Evolutionary conservation across 2,113 vertebrate species (phyloP).

Genomic region (Marmota flaviventris): DNA sequence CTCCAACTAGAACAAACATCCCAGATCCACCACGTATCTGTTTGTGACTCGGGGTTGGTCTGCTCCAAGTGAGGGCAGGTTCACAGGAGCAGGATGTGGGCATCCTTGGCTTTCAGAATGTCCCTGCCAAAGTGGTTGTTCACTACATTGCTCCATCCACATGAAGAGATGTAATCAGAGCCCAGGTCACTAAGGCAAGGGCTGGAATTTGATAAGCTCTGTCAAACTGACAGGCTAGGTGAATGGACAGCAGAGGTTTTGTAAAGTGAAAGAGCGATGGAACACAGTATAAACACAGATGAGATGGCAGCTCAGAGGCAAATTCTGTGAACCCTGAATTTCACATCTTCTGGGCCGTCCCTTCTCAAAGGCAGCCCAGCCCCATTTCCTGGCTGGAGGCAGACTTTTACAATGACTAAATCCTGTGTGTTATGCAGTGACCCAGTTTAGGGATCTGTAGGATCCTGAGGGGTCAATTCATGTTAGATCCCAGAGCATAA

Average conservation of each 20-base stretch:
- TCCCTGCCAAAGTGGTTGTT: not conserved
- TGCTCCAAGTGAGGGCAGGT: not conserved
- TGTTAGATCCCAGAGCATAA: not conserved
- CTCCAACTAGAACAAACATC: not conserved
- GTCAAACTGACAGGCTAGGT: not conserved
- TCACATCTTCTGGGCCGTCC: not conserved
- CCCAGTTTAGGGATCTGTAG: not conserved
- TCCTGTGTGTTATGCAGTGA: not conserved
- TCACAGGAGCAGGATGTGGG: not conserved
- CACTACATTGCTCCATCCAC: not conserved
- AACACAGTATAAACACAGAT: not conserved
- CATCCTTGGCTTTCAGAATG: not conserved
- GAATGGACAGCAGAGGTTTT: not conserved
- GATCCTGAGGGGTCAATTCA: not conserved
- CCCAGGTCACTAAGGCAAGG: not conserved
- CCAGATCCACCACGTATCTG: not conserved
- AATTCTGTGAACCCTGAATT: not conserved
- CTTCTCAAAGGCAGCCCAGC: not conserved
- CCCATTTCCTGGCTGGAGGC: not conserved
- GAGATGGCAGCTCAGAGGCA: not conserved
- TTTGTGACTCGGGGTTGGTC: not conserved
- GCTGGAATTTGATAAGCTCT: not conserved
- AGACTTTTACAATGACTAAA: not conserved
- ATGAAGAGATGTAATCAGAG: not conserved
- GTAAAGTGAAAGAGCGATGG: not conserved